Conservation (phyloP, 2,113 vertebrate species). For the Dipodomys ordii region DNA sequence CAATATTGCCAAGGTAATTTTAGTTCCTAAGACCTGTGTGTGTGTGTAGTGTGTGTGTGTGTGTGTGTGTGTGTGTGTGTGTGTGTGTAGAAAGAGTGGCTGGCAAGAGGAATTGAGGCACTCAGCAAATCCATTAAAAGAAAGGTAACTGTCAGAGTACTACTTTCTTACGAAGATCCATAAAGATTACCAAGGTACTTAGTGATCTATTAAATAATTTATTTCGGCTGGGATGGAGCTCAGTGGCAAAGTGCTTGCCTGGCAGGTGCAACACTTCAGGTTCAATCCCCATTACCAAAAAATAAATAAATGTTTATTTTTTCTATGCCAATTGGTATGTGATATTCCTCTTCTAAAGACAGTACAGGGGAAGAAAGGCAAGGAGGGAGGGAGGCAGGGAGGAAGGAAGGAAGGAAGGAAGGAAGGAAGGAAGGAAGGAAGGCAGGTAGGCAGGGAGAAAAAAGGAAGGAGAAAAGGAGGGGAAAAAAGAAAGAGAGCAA, state of each 20-base stretch:
- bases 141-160: not conserved
- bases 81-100: not conserved
- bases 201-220: not conserved
- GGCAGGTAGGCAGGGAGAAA: too few species aligned
- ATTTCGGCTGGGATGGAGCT: too few species aligned
- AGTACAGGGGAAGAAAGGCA: too few species aligned
- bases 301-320: not conserved
- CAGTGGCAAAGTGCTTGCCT: too few species aligned
- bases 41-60: not conserved
- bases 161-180: not conserved
- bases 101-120: not conserved
- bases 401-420: too few species aligned
- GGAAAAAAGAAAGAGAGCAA: too few species aligned
- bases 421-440: too few species aligned
- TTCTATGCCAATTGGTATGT: not conserved
- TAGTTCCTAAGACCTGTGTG: not conserved
- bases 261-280: too few species aligned
- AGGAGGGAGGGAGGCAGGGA: too few species aligned
- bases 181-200: not conserved
- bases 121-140: not conserved
- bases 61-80: not conserved
- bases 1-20: conserved; percentile 91
- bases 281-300: too few species aligned
- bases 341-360: not conserved
- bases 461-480: too few species aligned